Conservation (phyloP, 1,140 invertebrate species). For the Euura lappo region DNA sequence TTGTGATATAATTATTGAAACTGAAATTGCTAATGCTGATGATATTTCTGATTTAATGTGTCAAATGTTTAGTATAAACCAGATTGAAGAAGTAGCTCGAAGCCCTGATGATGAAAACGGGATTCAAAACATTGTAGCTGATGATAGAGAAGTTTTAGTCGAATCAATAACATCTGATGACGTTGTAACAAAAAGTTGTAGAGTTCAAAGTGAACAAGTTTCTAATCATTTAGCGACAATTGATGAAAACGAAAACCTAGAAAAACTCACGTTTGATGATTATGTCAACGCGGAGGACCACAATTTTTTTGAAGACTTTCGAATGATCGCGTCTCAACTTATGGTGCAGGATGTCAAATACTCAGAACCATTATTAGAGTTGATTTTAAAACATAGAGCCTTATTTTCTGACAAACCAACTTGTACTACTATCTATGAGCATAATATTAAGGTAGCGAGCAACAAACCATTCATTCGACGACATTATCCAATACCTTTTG, state of each 20-base stretch:
- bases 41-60: not conserved
- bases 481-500: constrained; percentile 14
- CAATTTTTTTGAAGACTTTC: too few species aligned
- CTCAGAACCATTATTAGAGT: not conserved
- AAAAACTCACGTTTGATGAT: too few species aligned
- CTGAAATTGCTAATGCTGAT: not conserved
- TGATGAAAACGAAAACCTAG: not conserved
- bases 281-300: too few species aligned
- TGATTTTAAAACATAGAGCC: not conserved
- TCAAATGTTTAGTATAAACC: not conserved
- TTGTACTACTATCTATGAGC: constrained; percentile 9
- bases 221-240: not conserved
- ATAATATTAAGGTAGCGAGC: not conserved
- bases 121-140: too few species aligned
- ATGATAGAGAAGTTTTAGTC: too few species aligned
- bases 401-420: not conserved
- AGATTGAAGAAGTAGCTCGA: not conserved
- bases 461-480: constrained; percentile 16
- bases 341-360: not conserved
- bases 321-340: too few species aligned
- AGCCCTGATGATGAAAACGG: too few species aligned
- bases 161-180: too few species aligned
- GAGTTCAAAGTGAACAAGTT: too few species aligned
- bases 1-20: not conserved
- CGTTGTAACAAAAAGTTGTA: too few species aligned